These are phyloP conservation scores for Setipinna tenuifilis DNA, from an alignment of 2,797 vertebrate genomes.

Conservation along the genomic window DNA sequence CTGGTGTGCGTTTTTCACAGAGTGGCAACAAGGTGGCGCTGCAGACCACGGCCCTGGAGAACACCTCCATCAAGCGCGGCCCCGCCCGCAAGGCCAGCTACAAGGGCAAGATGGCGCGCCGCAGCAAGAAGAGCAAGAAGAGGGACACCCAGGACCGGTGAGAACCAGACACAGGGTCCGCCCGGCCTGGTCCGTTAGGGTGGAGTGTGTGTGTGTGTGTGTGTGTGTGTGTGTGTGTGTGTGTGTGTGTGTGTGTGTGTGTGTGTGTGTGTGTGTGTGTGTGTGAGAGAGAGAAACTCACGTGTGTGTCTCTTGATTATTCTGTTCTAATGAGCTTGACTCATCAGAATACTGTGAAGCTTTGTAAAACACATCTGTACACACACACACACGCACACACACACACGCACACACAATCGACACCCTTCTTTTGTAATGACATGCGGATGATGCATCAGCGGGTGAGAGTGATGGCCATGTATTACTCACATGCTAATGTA, in stretches of 20 bases:
- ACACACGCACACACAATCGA: neutral
- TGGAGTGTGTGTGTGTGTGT: too few species aligned
- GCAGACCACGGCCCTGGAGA: conserved; percentile 90
- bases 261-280: neutral
- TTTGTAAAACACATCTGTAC: neutral
- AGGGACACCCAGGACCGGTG: conserved; percentile 91
- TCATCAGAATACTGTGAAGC: neutral
- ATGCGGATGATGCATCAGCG: neutral
- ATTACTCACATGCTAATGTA: neutral
- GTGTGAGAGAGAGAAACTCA: neutral
- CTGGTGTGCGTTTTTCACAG: conserved; percentile 64
- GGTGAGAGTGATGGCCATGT: neutral
- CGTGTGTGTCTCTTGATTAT: too few species aligned
- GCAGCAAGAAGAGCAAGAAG: conserved; percentile 87
- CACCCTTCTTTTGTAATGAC: neutral
- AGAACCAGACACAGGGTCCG: conserved; percentile 32
- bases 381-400: neutral
- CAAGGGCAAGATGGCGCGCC: conserved; percentile 92
- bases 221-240: too few species aligned
- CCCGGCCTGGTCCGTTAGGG: too few species aligned
- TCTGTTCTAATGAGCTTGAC: neutral
- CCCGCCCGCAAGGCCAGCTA: conserved; percentile 89
- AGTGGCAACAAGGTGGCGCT: conserved; percentile 90
- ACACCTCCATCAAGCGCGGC: conserved; percentile 94
- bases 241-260: too few species aligned